Percentiles rank a stretch among this genome's conserved stretches.
These are phyloP conservation scores for Sternarchorhynchus goeldii DNA, from an alignment of 2,797 vertebrate genomes.

Conservation along the genomic window DNA sequence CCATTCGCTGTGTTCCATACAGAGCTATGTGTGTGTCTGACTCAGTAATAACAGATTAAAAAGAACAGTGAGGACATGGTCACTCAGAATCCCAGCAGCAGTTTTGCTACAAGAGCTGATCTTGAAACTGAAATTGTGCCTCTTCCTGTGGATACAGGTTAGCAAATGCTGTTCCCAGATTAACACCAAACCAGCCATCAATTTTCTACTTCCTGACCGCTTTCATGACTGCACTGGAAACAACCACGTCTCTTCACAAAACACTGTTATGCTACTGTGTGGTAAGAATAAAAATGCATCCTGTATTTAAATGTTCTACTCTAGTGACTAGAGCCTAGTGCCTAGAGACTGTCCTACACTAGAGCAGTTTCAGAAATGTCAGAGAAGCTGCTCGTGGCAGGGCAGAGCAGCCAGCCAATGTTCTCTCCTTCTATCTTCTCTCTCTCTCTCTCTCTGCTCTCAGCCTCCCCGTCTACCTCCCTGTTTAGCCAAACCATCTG, in stretches of 20 bases:
- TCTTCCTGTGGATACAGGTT: not conserved
- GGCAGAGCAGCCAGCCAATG: not conserved
- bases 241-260: too few relatives aligned
- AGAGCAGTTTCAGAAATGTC: conserved; percentile 16
- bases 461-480: too few relatives aligned
- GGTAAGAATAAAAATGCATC: too few relatives aligned
- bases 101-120: not conserved
- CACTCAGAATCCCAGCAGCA: too few relatives aligned
- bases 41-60: conserved; percentile 4
- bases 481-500: conserved; percentile 26
- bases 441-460: conserved; percentile 3
- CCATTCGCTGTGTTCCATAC: not conserved
- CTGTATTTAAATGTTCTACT: too few relatives aligned
- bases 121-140: not conserved
- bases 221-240: not conserved
- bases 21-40: not conserved
- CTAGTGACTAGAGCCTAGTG: not conserved
- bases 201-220: not conserved
- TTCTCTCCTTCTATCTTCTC: not conserved
- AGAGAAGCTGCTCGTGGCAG: not conserved
- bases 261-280: not conserved
- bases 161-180: not conserved
- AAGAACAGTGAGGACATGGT: not conserved
- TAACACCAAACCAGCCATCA: not conserved
- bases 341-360: not conserved